phyloP scores from a whole-genome alignment of 1,140 invertebrate genomes.

The Phocides pigmalion region DNA sequence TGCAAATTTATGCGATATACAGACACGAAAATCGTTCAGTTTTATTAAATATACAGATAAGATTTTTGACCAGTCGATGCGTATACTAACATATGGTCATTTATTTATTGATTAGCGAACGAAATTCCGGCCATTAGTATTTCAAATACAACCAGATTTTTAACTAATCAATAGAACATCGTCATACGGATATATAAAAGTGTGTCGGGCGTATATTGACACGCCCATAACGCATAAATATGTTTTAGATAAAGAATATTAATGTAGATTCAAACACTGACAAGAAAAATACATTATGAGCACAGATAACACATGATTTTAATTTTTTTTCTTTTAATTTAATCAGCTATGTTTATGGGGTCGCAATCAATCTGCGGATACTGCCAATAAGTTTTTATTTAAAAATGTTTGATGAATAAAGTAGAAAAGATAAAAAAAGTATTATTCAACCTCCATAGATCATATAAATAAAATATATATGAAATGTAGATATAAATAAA shows the following conservation, averaged over 20 bases:
- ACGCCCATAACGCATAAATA: background rate
- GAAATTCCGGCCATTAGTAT: background rate
- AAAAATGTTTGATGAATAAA: too few relatives aligned
- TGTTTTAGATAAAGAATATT: background rate
- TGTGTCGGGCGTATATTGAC: background rate
- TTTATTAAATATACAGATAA: too few relatives aligned
- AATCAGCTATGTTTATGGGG: background rate
- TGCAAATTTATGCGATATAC: too few relatives aligned
- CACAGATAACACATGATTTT: background rate
- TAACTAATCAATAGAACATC: background rate
- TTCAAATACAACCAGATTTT: background rate
- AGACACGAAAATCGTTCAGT: too few relatives aligned
- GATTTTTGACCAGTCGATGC: too few relatives aligned
- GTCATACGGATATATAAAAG: background rate
- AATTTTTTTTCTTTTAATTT: background rate
- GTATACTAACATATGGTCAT: too few relatives aligned
- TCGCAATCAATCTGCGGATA: too few relatives aligned
- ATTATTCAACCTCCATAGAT: too few relatives aligned
- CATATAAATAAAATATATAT: too few relatives aligned
- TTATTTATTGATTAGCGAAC: background rate
- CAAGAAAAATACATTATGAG: background rate
- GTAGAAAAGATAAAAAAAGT: too few relatives aligned
- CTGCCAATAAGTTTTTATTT: too few relatives aligned
- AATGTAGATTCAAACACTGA: conserved; percentile 3
- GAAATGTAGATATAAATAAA: too few relatives aligned